Percentiles rank a stretch among this genome's conserved stretches.
Evolutionary conservation across 2,113 vertebrate species (phyloP).

Genomic region (Odontesthes bonariensis): DNA sequence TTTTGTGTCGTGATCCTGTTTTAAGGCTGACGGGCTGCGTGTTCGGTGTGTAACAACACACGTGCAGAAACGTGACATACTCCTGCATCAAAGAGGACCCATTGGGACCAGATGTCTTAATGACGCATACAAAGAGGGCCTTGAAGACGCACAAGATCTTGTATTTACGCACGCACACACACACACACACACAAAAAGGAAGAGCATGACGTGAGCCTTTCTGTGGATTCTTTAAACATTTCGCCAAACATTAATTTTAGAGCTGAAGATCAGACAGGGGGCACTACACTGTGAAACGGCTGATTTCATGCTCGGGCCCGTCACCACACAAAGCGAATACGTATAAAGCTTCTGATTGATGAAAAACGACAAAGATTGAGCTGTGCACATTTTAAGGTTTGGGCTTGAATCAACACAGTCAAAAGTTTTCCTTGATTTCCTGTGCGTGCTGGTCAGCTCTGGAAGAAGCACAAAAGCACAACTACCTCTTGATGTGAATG

Average conservation of each 20-base stretch:
- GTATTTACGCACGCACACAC: not conserved
- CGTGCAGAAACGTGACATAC: not conserved
- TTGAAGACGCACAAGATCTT: not conserved
- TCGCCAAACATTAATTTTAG: slow-evolving; percentile 5
- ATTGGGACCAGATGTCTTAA: slow-evolving; percentile 5
- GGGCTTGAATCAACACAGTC: too few species aligned
- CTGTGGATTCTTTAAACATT: not conserved
- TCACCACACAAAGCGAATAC: too few species aligned
- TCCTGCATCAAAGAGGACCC: not conserved
- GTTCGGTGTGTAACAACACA: not conserved
- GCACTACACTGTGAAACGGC: too few species aligned
- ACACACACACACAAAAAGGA: not conserved
- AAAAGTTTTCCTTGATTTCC: too few species aligned
- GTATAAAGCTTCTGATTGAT: too few species aligned
- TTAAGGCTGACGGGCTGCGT: not conserved
- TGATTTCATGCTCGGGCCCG: too few species aligned
- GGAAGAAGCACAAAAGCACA: too few species aligned
- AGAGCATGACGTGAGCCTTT: not conserved
- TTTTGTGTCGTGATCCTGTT: slow-evolving; percentile 17
- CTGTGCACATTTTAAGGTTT: too few species aligned
- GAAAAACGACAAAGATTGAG: too few species aligned
- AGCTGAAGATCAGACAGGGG: not conserved
- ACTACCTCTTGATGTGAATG: too few species aligned
- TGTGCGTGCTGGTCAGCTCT: too few species aligned
- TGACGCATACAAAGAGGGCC: not conserved